A percentile compares a stretch with the other conserved stretches of the same genome.
Evolutionary conservation across 1,140 invertebrate genomes (phyloP).

Genomic region (Akabosia matsudoensis): DNA sequence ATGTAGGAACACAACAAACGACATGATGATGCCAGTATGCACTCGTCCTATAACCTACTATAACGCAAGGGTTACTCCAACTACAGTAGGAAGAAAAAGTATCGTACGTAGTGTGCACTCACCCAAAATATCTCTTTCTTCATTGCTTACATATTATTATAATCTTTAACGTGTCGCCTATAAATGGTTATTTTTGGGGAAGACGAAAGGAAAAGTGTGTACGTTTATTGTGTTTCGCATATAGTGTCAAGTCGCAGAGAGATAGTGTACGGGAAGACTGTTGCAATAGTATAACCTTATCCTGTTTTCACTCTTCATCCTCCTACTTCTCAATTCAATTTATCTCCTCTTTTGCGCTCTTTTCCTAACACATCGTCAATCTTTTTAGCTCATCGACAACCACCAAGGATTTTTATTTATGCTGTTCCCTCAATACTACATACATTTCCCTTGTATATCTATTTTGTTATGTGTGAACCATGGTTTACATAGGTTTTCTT

Average conservation of each 20-base stretch:
- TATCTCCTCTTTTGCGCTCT: constrained; percentile 43
- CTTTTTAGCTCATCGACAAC: constrained; percentile 41
- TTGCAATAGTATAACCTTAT: background rate
- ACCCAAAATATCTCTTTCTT: too few species aligned
- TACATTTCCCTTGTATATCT: too few species aligned
- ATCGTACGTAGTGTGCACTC: too few species aligned
- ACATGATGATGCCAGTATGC: background rate
- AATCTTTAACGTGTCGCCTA: background rate
- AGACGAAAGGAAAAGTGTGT: background rate
- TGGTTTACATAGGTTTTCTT: too few species aligned
- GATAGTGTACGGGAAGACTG: background rate
- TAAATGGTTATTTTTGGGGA: background rate
- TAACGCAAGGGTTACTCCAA: too few species aligned
- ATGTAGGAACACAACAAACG: background rate
- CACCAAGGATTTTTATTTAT: constrained; percentile 11
- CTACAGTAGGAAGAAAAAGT: too few species aligned
- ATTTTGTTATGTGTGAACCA: too few species aligned
- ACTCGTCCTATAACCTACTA: too few species aligned
- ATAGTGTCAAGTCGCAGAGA: background rate
- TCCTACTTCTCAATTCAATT: constrained; percentile 41
- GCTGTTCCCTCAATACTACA: background rate
- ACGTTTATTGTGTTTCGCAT: background rate
- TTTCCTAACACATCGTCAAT: constrained; percentile 45
- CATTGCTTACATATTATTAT: background rate
- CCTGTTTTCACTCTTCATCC: constrained; percentile 1